Conservation (phyloP, 2,888 invertebrate genomes). For the Orthonychiurus folsomi region DNA sequence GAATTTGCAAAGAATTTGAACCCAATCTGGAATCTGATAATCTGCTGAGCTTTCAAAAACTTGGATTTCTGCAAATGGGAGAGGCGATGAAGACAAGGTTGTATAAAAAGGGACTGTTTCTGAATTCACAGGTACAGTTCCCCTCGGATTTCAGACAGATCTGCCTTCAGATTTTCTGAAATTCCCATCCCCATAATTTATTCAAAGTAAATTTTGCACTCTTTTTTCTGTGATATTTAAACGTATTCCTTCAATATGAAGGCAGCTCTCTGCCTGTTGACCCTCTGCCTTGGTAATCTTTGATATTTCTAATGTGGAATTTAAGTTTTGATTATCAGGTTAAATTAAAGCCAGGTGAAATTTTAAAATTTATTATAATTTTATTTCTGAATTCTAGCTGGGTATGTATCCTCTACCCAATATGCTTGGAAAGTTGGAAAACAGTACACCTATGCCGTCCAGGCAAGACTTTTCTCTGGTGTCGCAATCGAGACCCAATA, state of each 20-base stretch:
- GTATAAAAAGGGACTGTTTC: not conserved
- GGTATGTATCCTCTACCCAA: slow-evolving; percentile 25
- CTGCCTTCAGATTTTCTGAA: slow-evolving; percentile 29
- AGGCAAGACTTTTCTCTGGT: slow-evolving; percentile 43
- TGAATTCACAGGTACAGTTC: slow-evolving; percentile 6
- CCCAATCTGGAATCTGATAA: not conserved
- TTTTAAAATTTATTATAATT: slow-evolving; percentile 3
- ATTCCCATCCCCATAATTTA: slow-evolving; percentile 17
- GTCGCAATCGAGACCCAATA: slow-evolving; percentile 42
- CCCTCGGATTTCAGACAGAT: slow-evolving; percentile 38
- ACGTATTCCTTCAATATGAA: slow-evolving; percentile 25
- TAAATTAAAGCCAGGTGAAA: too few species aligned
- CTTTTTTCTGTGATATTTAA: slow-evolving; percentile 10
- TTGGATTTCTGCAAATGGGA: not conserved
- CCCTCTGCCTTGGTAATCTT: slow-evolving; percentile 27
- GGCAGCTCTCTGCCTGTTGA: slow-evolving; percentile 30
- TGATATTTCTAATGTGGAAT: not conserved
- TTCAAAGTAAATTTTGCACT: too few species aligned
- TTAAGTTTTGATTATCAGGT: slow-evolving; percentile 1
- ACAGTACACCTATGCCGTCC: slow-evolving; percentile 44
- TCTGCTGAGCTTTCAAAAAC: not conserved
- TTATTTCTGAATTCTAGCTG: slow-evolving; percentile 6
- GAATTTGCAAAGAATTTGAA: not conserved
- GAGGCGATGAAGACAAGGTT: too few species aligned
- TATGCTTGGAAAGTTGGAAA: slow-evolving; percentile 39